Conservation (phyloP, 2,888 invertebrate genomes). For the Drosophila aldrichi region DNA sequence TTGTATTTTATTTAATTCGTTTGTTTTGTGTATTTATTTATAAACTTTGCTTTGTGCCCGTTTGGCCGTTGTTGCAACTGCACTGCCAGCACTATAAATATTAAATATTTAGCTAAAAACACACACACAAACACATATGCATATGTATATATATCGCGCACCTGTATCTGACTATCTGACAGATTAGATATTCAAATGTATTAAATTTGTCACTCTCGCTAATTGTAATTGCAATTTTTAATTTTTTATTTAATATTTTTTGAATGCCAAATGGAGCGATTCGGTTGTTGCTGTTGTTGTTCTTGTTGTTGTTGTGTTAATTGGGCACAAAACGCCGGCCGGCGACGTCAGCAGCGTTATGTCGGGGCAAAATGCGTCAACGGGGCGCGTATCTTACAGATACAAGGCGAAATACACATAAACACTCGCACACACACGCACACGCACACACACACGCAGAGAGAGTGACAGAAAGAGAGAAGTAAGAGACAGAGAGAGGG, state of each 20-base stretch:
- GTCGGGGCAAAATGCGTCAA: constrained; percentile 66
- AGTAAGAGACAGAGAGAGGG: background rate
- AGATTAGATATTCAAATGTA: constrained; percentile 28
- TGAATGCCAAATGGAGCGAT: constrained; percentile 39
- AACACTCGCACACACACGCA: constrained; percentile 23
- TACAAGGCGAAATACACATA: constrained; percentile 46
- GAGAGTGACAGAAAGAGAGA: background rate
- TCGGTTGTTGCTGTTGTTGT: constrained; percentile 62
- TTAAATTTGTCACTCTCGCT: constrained; percentile 13
- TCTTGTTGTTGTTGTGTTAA: constrained; percentile 78
- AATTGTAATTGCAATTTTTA: constrained; percentile 32
- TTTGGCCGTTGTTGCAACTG: constrained; percentile 31
- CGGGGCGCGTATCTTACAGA: constrained; percentile 74
- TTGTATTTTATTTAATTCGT: constrained; percentile 32
- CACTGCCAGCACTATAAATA: constrained; percentile 32
- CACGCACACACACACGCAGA: background rate
- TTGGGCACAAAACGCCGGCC: constrained; percentile 84
- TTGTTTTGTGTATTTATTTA: constrained; percentile 48
- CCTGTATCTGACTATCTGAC: constrained; percentile 11
- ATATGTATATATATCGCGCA: background rate
- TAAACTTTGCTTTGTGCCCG: constrained; percentile 34
- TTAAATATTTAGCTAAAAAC: constrained; percentile 23
- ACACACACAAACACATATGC: background rate
- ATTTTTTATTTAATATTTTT: constrained; percentile 9
- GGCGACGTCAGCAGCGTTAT: constrained; percentile 64